These are phyloP conservation scores for Petaurus breviceps DNA, from an alignment of 2,113 vertebrate species.

Conservation along the genomic window DNA sequence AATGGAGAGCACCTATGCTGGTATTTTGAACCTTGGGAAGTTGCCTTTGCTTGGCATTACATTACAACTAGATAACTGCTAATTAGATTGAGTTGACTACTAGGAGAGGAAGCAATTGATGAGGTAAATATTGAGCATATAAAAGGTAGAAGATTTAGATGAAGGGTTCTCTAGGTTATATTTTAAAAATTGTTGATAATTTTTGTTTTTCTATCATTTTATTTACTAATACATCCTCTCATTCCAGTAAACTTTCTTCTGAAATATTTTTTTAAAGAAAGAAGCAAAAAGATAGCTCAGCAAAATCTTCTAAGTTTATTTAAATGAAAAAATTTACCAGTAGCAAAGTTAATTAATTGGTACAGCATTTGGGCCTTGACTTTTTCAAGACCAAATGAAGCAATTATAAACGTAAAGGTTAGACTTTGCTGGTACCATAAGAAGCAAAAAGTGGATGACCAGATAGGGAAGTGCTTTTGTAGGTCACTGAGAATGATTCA, in stretches of 20 bases:
- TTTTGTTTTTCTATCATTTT: background rate
- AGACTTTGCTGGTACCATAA: background rate
- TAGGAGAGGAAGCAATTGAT: background rate
- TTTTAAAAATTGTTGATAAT: background rate
- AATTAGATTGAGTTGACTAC: background rate
- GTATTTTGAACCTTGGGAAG: no score
- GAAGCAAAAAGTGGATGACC: conserved; percentile 13
- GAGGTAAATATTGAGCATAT: background rate
- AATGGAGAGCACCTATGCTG: no score
- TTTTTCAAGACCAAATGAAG: conserved; percentile 55
- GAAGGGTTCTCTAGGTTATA: background rate
- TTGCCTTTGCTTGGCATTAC: no score
- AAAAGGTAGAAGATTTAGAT: background rate
- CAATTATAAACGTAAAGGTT: conserved; percentile 5
- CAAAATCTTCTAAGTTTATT: background rate
- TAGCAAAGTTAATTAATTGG: conserved; percentile 40
- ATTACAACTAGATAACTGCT: no score
- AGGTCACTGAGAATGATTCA: conserved; percentile 43
- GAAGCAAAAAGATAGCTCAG: conserved; percentile 38
- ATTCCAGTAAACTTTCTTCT: background rate
- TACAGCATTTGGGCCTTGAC: background rate
- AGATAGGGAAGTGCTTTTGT: background rate
- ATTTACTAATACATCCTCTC: background rate
- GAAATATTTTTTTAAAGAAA: conserved; percentile 25
- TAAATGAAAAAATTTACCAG: background rate